Percentiles rank a stretch among this genome's conserved stretches.
These are phyloP conservation scores for Pampus argenteus DNA, from an alignment of 2,797 vertebrate species.

Conservation along the genomic window DNA sequence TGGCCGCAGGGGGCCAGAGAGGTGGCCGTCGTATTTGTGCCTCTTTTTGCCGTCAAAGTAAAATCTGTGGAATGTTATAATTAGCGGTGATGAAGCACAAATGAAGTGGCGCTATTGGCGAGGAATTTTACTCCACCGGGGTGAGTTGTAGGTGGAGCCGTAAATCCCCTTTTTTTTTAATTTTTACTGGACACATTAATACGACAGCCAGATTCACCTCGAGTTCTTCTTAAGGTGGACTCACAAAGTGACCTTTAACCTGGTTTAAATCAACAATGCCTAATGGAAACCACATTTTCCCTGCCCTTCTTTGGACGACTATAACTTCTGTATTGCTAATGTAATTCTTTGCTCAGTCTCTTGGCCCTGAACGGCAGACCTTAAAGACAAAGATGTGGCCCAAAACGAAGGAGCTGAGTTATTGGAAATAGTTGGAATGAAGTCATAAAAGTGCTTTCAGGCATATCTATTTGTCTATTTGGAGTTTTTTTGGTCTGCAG, in stretches of 20 bases:
- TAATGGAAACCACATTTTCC: slow-evolving; percentile 70
- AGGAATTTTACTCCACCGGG: slow-evolving; percentile 64
- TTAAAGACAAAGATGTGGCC: slow-evolving; percentile 57
- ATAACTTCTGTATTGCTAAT: slow-evolving; percentile 51
- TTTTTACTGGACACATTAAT: slow-evolving; percentile 67
- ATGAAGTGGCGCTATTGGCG: slow-evolving; percentile 60
- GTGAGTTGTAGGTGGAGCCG: slow-evolving; percentile 47
- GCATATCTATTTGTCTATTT: slow-evolving; percentile 71
- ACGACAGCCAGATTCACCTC: slow-evolving; percentile 68
- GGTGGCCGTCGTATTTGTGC: slow-evolving; percentile 39
- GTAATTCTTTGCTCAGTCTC: slow-evolving; percentile 55
- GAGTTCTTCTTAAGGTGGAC: slow-evolving; percentile 1
- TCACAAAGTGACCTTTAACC: slow-evolving; percentile 48
- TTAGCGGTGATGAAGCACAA: slow-evolving; percentile 70
- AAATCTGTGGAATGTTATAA: slow-evolving; percentile 75
- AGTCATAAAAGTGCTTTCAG: slow-evolving; percentile 61
- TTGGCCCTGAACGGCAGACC: slow-evolving; percentile 56
- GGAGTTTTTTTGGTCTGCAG: slow-evolving; percentile 49
- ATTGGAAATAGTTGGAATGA: slow-evolving; percentile 72
- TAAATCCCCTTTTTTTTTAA: slow-evolving; percentile 76
- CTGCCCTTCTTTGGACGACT: slow-evolving; percentile 47
- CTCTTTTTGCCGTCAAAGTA: slow-evolving; percentile 42
- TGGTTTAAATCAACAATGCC: slow-evolving; percentile 54
- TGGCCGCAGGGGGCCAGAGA: slow-evolving; percentile 35
- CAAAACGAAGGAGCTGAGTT: slow-evolving; percentile 61